A percentile compares a stretch with the other conserved stretches of the same genome.
Conservation (phyloP, 2,888 invertebrate species). For the Glyphotaelius pellucidus region DNA sequence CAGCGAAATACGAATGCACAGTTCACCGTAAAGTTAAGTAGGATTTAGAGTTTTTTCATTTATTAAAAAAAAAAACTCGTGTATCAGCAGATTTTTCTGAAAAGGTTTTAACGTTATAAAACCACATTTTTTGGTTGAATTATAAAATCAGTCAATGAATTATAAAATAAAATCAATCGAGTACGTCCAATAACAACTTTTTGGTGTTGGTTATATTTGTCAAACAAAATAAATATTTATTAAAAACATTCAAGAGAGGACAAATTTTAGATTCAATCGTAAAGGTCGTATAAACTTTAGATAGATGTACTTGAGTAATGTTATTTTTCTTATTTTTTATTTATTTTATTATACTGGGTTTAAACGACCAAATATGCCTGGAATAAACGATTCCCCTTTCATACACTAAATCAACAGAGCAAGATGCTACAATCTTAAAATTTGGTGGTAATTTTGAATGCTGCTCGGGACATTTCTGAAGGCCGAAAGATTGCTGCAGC, state of each 20-base stretch:
- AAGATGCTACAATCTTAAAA: neutral
- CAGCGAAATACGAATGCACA: neutral
- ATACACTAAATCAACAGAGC: neutral
- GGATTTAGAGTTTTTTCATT: neutral
- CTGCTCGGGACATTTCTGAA: neutral
- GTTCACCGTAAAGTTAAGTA: neutral
- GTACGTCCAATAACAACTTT: no score
- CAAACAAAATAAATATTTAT: no score
- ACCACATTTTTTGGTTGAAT: neutral
- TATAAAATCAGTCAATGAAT: no score
- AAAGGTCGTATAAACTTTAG: neutral
- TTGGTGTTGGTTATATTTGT: no score
- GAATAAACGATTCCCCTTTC: neutral
- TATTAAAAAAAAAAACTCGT: neutral
- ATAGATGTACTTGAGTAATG: neutral
- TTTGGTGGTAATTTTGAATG: neutral
- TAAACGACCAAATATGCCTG: neutral
- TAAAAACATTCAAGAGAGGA: no score
- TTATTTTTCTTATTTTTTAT: neutral
- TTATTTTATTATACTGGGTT: no score
- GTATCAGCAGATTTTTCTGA: neutral
- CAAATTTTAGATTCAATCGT: no score
- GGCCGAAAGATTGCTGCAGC: conserved; percentile 2
- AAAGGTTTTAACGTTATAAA: neutral
- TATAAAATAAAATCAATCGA: no score